Evolutionary conservation across 2,888 invertebrate species (phyloP).

Genomic region (Tiphia femorata): DNA sequence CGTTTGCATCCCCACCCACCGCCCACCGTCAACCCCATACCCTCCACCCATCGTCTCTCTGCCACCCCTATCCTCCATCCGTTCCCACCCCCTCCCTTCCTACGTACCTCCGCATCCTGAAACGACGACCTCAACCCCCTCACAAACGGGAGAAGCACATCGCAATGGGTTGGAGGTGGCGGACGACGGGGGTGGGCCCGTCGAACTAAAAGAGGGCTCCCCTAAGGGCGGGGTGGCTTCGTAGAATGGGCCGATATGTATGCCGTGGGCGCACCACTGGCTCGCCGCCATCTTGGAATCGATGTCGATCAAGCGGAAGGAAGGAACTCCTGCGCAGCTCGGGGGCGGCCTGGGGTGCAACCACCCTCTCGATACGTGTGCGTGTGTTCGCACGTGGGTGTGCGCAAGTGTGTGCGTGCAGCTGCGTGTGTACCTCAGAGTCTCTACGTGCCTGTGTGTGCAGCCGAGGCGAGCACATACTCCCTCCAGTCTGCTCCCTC

Average conservation of each 20-base stretch:
- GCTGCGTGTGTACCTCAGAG: not conserved
- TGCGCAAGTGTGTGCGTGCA: too few species aligned
- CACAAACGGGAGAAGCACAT: slow-evolving; percentile 15
- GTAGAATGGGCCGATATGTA: slow-evolving; percentile 59
- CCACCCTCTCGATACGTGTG: slow-evolving; percentile 42
- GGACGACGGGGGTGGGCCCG: slow-evolving; percentile 31
- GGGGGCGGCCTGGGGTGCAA: slow-evolving; percentile 44
- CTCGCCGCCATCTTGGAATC: slow-evolving; percentile 65
- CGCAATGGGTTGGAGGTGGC: slow-evolving; percentile 31
- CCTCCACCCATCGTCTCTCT: slow-evolving; percentile 15
- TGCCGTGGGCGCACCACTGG: slow-evolving; percentile 56
- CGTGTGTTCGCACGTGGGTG: slow-evolving; percentile 15
- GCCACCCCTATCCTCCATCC: not conserved
- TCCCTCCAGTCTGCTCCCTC: too few species aligned
- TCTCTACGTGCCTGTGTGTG: not conserved
- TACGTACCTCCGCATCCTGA: not conserved
- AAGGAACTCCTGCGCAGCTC: slow-evolving; percentile 63
- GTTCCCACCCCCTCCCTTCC: not conserved
- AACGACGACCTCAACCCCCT: slow-evolving; percentile 1
- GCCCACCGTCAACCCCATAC: slow-evolving; percentile 25
- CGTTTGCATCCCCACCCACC: not conserved
- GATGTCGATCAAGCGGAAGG: slow-evolving; percentile 65
- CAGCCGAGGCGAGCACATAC: too few species aligned
- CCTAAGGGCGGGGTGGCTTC: slow-evolving; percentile 47
- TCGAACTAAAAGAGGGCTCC: slow-evolving; percentile 40